A percentile compares a stretch with the other conserved stretches of the same genome.
Evolutionary conservation across 2,113 vertebrate species (phyloP).

Genomic region (Porphyrio hochstetteri): DNA sequence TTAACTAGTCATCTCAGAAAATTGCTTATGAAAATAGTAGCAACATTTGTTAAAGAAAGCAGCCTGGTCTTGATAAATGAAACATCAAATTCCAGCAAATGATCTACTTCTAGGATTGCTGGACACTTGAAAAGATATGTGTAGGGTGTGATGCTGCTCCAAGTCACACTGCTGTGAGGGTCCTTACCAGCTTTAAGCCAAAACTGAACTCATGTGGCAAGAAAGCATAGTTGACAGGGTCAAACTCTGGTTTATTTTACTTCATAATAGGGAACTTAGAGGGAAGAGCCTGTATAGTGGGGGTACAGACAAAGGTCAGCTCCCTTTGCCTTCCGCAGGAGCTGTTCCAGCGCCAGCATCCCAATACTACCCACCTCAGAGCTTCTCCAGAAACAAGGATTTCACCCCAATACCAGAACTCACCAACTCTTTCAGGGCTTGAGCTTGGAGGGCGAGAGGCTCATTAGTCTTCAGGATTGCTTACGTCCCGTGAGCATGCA

Average conservation of each 20-base stretch:
- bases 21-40: slow-evolving; percentile 78
- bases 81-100: slow-evolving; percentile 75
- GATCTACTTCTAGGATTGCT: slow-evolving; percentile 49
- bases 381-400: not conserved
- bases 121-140: slow-evolving; percentile 65
- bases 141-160: slow-evolving; percentile 39
- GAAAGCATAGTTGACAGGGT: slow-evolving; percentile 55
- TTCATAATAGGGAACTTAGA: not conserved
- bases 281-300: not conserved
- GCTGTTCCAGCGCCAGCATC: fast-evolving
- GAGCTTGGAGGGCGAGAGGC: not conserved
- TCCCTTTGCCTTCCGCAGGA: not conserved
- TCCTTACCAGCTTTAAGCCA: slow-evolving; percentile 47
- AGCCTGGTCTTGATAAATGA: slow-evolving; percentile 73
- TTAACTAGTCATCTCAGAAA: slow-evolving; percentile 74
- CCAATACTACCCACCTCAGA: not conserved
- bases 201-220: slow-evolving; percentile 54
- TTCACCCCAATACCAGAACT: not conserved
- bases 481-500: fast-evolving
- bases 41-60: slow-evolving; percentile 78
- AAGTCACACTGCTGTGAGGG: slow-evolving; percentile 39
- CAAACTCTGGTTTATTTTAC: slow-evolving; percentile 57
- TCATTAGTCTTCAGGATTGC: not conserved
- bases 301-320: not conserved
- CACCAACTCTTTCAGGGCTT: not conserved